Evolutionary conservation across 2,888 invertebrate species (phyloP).

Genomic region (Heteropelma amictum): DNA sequence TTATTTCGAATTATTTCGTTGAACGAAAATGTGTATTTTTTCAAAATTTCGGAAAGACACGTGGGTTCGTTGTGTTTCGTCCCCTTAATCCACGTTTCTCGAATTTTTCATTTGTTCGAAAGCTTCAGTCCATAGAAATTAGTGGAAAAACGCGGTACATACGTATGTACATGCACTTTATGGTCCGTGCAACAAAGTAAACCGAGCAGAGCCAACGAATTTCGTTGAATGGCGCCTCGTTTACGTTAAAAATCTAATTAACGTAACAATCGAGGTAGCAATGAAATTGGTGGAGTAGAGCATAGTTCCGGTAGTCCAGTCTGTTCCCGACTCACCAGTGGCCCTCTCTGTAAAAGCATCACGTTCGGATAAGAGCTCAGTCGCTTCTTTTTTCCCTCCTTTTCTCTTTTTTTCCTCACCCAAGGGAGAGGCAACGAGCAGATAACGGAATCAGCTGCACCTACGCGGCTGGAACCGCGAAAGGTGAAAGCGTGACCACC

Average conservation of each 20-base stretch:
- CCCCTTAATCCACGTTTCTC: no score
- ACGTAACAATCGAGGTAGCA: constrained; percentile 55
- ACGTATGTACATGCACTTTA: background rate
- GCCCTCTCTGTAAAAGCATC: constrained; percentile 49
- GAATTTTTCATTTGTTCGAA: no score
- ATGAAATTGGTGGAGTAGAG: constrained; percentile 32
- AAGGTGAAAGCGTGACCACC: constrained; percentile 9
- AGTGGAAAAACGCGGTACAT: no score
- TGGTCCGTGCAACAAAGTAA: background rate
- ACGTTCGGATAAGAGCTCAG: constrained; percentile 39
- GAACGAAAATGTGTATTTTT: no score
- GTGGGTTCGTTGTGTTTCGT: no score
- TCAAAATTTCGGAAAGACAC: no score
- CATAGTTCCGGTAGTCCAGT: constrained; percentile 3
- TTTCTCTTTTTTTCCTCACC: constrained; percentile 40
- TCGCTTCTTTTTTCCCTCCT: no score
- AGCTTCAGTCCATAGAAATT: no score
- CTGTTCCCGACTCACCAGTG: constrained; percentile 1
- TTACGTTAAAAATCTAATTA: constrained; percentile 65
- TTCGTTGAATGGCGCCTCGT: constrained; percentile 56
- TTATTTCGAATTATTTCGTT: no score
- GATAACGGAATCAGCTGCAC: constrained; percentile 61
- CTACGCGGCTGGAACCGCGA: constrained; percentile 36
- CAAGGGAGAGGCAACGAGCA: constrained; percentile 48
- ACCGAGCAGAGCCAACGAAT: constrained; percentile 35